phyloP scores from a whole-genome alignment of 2,797 vertebrate species.

The Hemitrygon akajei region DNA sequence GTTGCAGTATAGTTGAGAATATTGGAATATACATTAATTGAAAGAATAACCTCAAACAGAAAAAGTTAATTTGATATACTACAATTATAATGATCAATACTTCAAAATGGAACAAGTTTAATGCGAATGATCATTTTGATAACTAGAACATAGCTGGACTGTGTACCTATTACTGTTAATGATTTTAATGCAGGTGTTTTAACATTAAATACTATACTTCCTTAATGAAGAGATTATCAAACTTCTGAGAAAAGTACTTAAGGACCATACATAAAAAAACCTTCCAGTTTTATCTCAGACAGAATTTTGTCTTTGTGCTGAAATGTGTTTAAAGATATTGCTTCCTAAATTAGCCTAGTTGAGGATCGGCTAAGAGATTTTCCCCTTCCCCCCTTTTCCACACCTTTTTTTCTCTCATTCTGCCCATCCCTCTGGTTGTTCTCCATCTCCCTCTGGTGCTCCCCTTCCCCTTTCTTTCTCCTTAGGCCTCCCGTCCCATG shows the following conservation, averaged over 20 bases:
- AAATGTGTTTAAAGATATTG: background rate
- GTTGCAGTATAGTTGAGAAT: background rate
- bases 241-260: background rate
- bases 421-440: too few relatives aligned
- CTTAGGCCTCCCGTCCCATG: too few relatives aligned
- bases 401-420: too few relatives aligned
- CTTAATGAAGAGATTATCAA: background rate
- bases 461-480: too few relatives aligned
- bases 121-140: background rate
- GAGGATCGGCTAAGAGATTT: background rate
- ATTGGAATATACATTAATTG: slow-evolving; percentile 5
- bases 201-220: background rate
- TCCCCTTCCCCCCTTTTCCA: too few relatives aligned
- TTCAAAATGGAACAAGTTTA: background rate
- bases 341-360: background rate
- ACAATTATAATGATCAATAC: background rate
- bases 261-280: background rate
- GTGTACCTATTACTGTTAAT: background rate
- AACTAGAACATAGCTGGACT: background rate
- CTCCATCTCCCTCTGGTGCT: too few relatives aligned
- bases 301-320: background rate
- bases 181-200: background rate
- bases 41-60: background rate
- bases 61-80: background rate
- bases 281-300: background rate